Percentiles rank a stretch among this genome's conserved stretches.
These are phyloP conservation scores for Papilio gigon DNA, from an alignment of 2,888 invertebrate genomes.

Conservation along the genomic window DNA sequence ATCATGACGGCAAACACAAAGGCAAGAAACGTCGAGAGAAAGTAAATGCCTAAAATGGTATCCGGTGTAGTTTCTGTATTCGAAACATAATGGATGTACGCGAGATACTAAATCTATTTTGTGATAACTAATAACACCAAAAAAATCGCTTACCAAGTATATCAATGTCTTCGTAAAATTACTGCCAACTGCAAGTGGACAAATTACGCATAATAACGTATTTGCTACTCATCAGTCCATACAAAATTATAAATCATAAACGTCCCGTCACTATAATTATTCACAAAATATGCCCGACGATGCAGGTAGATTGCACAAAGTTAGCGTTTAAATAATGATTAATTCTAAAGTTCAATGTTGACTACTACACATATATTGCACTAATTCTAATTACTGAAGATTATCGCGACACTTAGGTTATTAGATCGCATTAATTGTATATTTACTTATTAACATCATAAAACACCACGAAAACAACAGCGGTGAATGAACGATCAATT, in stretches of 20 bases:
- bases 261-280: slow-evolving; percentile 69
- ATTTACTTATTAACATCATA: slow-evolving; percentile 78
- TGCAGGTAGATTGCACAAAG: slow-evolving; percentile 79
- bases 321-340: slow-evolving; percentile 60
- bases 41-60: slow-evolving; percentile 37
- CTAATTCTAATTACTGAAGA: slow-evolving; percentile 67
- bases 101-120: slow-evolving; percentile 66
- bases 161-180: slow-evolving; percentile 57
- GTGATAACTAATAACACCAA: slow-evolving; percentile 62
- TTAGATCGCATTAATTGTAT: slow-evolving; percentile 69
- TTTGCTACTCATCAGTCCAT: slow-evolving; percentile 64
- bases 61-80: slow-evolving; percentile 27
- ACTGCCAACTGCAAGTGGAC: slow-evolving; percentile 59
- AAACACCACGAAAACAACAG: slow-evolving; percentile 81
- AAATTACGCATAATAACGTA: slow-evolving; percentile 66
- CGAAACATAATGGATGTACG: slow-evolving; percentile 42
- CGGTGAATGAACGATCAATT: slow-evolving; percentile 82
- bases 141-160: slow-evolving; percentile 71
- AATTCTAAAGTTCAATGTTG: slow-evolving; percentile 59
- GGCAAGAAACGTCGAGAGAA: slow-evolving; percentile 37
- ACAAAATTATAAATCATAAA: slow-evolving; percentile 60
- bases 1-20: slow-evolving; percentile 34
- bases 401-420: slow-evolving; percentile 62
- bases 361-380: slow-evolving; percentile 69
- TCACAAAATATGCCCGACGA: slow-evolving; percentile 74